Base-by-base conservation (phyloP, 1,140 invertebrate genomes). In the Procambarus clarkii region DNA sequence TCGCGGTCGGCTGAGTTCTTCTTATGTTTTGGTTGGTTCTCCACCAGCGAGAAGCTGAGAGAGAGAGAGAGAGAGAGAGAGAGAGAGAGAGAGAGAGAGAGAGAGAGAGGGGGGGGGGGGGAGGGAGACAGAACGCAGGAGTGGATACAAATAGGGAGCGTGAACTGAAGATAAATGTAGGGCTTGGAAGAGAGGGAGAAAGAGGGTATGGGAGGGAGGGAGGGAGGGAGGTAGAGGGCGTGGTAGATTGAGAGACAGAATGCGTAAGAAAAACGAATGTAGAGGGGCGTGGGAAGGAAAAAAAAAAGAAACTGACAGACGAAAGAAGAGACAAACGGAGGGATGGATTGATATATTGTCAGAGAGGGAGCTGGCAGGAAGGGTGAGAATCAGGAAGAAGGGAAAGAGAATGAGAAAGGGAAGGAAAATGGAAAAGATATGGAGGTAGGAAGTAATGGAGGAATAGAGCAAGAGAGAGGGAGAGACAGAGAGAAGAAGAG, bases 21-120 rank as follows among this genome's bases (percentile, higher is more conserved):
- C 69, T 74, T 74, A 74, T 74, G n/a, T 74, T 74, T 11, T 74
- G 69, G 69, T 24, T 21, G 69, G n/a, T 34, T n/a, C 69, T 74
- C 60, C 8, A n/a, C 69, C 69, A 34, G 24, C 69, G 21, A 21
- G 60, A 69, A n/a, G 21, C 60, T 15, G 4, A 15, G 60, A 18
- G 60, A 69, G 21, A 5, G 69, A 11, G 69, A 3, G 69, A 74
- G 60, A 4, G 60, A 13, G 69, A n/a, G 69, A 5, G n/a, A 24
- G 24, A n/a, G 2, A 18, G 4, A 74, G 21, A 11, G n/a, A 11
- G 21, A 74, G 21, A 24, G 69, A 74, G 69, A 11, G n/a, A 34
- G 69, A 5, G n/a, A 74, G n/a, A 34, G 69, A 1, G 60, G 4
- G 60, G 60, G 9, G 15, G 4, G 18, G 60, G 15, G 50, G 13